Conservation (phyloP, 2,797 vertebrate species). For the Petrocephalus schoutedeni region DNA sequence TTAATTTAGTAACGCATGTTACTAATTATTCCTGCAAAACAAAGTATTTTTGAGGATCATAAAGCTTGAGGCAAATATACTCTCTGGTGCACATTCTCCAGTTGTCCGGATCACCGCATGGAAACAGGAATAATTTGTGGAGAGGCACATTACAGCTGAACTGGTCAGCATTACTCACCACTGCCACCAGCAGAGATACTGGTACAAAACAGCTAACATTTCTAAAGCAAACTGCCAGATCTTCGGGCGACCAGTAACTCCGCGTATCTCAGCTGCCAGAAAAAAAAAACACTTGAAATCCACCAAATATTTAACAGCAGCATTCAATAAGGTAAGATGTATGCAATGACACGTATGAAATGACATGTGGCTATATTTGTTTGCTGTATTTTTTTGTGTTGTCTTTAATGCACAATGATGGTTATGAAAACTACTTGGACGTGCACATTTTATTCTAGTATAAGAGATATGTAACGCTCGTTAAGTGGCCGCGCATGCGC, state of each 20-base stretch:
- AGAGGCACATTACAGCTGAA: background rate
- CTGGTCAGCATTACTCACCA: background rate
- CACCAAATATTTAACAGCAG: background rate
- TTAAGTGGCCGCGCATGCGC: background rate
- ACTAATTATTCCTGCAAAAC: background rate
- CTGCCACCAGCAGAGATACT: background rate
- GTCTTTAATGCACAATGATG: background rate
- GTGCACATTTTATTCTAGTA: background rate
- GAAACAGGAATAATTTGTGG: background rate
- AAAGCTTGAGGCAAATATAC: too few relatives aligned
- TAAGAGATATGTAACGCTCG: background rate
- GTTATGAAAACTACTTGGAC: background rate
- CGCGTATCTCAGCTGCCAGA: background rate
- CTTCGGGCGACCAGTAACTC: background rate
- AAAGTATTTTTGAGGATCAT: background rate
- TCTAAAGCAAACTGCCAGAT: background rate
- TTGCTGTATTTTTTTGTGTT: background rate
- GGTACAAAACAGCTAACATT: background rate
- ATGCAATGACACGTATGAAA: background rate
- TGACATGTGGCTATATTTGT: background rate
- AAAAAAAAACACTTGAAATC: background rate
- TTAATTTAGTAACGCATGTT: background rate
- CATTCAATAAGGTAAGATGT: background rate
- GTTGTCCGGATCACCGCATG: too few relatives aligned
- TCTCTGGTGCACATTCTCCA: too few relatives aligned